These are phyloP conservation scores for Amazonetta brasiliensis DNA, from an alignment of 2,797 vertebrate genomes.

Conservation along the genomic window DNA sequence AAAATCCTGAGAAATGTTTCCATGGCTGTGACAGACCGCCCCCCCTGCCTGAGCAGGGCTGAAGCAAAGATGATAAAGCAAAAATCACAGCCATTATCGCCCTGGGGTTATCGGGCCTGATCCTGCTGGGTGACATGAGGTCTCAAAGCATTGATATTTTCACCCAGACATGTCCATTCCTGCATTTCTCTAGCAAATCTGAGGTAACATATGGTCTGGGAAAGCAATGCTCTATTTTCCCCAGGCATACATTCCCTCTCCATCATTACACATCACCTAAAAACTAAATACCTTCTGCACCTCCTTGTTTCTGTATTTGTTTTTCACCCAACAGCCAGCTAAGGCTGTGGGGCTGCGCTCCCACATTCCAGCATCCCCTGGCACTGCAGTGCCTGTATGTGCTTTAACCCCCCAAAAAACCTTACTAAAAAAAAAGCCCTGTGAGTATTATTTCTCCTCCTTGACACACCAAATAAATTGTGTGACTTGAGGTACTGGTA, in stretches of 20 bases:
- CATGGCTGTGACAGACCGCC: background rate
- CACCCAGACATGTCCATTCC: background rate
- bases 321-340: background rate
- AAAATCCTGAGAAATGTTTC: background rate
- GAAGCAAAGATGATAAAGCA: conserved; percentile 22
- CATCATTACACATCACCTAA: background rate
- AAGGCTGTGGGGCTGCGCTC: too few relatives aligned
- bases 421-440: background rate
- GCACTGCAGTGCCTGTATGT: accelerated
- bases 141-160: background rate
- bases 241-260: background rate
- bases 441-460: background rate
- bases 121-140: background rate
- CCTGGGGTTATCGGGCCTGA: background rate
- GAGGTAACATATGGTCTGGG: background rate
- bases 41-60: background rate
- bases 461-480: background rate
- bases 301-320: background rate
- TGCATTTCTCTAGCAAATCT: background rate
- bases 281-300: background rate
- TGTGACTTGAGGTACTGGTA: background rate
- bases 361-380: background rate
- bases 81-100: conserved; percentile 10
- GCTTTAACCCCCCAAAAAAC: background rate
- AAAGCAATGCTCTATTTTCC: background rate